These are phyloP conservation scores for Epinephelus fuscoguttatus DNA, from an alignment of 2,113 vertebrate genomes.

Conservation along the genomic window DNA sequence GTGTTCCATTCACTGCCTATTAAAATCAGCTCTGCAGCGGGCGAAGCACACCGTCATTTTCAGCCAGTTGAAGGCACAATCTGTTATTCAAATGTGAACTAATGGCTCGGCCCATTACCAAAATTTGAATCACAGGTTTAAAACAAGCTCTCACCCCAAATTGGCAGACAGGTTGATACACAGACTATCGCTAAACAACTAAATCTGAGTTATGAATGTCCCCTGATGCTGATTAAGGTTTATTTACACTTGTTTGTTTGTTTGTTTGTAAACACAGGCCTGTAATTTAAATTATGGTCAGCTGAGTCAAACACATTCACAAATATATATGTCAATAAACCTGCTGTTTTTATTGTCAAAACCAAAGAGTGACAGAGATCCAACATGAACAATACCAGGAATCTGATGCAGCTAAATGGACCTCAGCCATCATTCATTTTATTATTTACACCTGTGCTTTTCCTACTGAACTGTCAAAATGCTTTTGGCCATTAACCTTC, in stretches of 20 bases:
- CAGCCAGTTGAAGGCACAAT: background rate
- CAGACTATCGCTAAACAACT: background rate
- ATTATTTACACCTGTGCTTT: background rate
- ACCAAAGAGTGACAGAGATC: background rate
- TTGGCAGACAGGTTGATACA: background rate
- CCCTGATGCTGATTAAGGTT: no score
- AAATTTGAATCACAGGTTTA: background rate
- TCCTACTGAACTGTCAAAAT: background rate
- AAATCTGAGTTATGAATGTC: background rate
- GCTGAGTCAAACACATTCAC: background rate
- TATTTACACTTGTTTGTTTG: no score
- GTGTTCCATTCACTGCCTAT: conserved; percentile 29
- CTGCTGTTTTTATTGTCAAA: background rate
- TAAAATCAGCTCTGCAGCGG: conserved; percentile 7
- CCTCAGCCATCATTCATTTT: background rate
- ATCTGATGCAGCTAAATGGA: background rate
- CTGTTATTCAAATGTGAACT: conserved; percentile 18
- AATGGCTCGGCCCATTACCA: background rate
- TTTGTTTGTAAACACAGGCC: background rate
- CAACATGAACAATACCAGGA: background rate
- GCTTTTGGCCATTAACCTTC: background rate
- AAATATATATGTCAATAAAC: background rate
- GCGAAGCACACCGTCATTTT: no score
- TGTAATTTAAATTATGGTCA: background rate
- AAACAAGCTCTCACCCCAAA: background rate